Evolutionary conservation across 2,113 vertebrate species (phyloP).

Genomic region (Chaenogobius annularis): DNA sequence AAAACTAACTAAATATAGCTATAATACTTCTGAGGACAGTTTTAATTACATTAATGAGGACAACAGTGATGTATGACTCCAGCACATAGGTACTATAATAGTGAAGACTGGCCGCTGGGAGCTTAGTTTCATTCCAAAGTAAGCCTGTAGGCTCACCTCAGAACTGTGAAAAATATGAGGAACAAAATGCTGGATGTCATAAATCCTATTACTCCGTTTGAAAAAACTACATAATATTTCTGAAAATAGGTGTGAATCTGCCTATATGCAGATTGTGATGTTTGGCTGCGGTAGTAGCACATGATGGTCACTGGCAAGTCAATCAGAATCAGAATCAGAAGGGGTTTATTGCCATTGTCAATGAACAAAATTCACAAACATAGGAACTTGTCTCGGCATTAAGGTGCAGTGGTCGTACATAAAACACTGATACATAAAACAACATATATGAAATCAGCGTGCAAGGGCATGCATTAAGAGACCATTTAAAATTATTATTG

Average conservation of each 20-base stretch:
- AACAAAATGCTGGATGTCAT: background rate
- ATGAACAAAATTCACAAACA: too few species aligned
- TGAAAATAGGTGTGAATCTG: background rate
- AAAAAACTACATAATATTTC: background rate
- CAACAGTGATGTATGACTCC: constrained; percentile 40
- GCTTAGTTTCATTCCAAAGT: constrained; percentile 11
- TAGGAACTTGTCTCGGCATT: too few species aligned
- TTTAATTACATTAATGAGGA: constrained; percentile 37
- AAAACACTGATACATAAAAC: too few species aligned
- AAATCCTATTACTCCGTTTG: background rate
- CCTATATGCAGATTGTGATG: background rate
- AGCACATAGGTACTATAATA: constrained; percentile 43
- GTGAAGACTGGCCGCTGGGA: background rate
- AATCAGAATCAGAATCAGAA: background rate
- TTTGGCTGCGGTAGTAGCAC: too few species aligned
- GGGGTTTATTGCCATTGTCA: too few species aligned
- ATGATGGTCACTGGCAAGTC: background rate
- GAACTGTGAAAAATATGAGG: too few species aligned
- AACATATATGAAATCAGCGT: too few species aligned
- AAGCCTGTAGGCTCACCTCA: constrained; percentile 18
- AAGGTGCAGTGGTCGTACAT: too few species aligned
- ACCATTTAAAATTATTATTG: too few species aligned
- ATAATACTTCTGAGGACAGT: constrained; percentile 36
- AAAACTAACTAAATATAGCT: constrained; percentile 56
- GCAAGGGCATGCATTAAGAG: too few species aligned